Conservation (phyloP, 2,888 invertebrate genomes). For the Capitulum mitella region DNA sequence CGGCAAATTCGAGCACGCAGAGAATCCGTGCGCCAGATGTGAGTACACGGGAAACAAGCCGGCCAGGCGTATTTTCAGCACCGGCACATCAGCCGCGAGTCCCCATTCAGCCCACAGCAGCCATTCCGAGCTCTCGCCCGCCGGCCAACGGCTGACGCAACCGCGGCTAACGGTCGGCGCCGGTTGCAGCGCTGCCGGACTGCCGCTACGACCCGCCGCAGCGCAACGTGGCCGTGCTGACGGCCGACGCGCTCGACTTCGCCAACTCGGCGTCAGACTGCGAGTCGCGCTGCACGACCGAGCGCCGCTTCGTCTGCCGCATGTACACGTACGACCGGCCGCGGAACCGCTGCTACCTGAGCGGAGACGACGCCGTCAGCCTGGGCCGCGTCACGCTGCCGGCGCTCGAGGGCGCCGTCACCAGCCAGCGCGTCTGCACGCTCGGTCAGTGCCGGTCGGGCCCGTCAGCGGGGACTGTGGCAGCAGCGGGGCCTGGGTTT, state of each 20-base stretch:
- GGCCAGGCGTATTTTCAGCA: too few relatives aligned
- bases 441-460: neutral
- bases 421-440: conserved; percentile 35
- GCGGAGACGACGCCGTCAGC: conserved; percentile 46
- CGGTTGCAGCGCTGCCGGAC: conserved; percentile 44
- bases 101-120: too few relatives aligned
- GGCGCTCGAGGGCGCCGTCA: conserved; percentile 36
- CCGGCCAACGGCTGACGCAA: too few relatives aligned
- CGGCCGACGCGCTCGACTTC: conserved; percentile 44
- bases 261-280: conserved; percentile 45
- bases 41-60: too few relatives aligned
- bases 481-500: too few relatives aligned
- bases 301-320: conserved; percentile 45
- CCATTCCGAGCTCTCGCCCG: too few relatives aligned
- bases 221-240: conserved; percentile 42
- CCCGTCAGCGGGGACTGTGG: too few relatives aligned
- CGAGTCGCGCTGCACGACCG: conserved; percentile 45
- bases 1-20: too few relatives aligned
- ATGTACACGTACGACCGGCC: conserved; percentile 39
- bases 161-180: too few relatives aligned
- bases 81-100: too few relatives aligned
- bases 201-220: conserved; percentile 44
- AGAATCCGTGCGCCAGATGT: too few relatives aligned
- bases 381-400: conserved; percentile 36
- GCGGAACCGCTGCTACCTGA: conserved; percentile 42